phyloP scores from a whole-genome alignment of 1,140 invertebrate species.

The Lasioglossum albipes region DNA sequence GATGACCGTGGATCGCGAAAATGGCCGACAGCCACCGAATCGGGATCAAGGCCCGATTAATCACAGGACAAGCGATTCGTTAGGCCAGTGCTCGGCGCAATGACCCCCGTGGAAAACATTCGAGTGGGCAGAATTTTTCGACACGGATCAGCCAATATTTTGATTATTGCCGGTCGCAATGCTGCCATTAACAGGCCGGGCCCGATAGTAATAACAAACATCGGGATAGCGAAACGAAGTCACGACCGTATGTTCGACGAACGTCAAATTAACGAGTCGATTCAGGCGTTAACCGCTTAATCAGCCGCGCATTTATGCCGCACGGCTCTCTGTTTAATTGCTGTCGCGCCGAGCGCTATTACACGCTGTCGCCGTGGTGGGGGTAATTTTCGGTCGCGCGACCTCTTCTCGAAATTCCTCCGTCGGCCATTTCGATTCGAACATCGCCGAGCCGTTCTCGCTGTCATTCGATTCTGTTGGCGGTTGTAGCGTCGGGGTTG shows the following conservation, averaged over 20 bases:
- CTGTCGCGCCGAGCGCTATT: conserved; percentile 21
- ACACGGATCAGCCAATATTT: neutral
- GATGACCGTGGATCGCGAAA: neutral
- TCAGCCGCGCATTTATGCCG: conserved; percentile 45
- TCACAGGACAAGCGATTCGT: neutral
- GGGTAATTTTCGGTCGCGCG: conserved; percentile 27
- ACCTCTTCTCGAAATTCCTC: conserved; percentile 28
- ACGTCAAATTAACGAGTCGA: conserved; percentile 48
- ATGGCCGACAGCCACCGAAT: neutral
- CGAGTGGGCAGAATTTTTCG: neutral
- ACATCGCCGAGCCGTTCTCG: neutral
- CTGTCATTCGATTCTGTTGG: neutral
- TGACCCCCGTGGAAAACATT: neutral
- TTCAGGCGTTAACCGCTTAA: conserved; percentile 51
- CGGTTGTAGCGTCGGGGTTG: neutral
- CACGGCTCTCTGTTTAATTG: conserved; percentile 35
- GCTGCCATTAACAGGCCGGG: conserved; percentile 5
- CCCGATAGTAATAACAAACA: conserved; percentile 19
- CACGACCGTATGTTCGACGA: conserved; percentile 20
- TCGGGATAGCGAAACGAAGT: neutral
- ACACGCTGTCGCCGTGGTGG: neutral
- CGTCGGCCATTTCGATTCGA: neutral
- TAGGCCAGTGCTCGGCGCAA: neutral
- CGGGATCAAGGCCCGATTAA: neutral
- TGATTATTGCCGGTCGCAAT: conserved; percentile 1